Evolutionary conservation across 1,140 invertebrate genomes (phyloP).

Genomic region (Microplitis mediator): DNA sequence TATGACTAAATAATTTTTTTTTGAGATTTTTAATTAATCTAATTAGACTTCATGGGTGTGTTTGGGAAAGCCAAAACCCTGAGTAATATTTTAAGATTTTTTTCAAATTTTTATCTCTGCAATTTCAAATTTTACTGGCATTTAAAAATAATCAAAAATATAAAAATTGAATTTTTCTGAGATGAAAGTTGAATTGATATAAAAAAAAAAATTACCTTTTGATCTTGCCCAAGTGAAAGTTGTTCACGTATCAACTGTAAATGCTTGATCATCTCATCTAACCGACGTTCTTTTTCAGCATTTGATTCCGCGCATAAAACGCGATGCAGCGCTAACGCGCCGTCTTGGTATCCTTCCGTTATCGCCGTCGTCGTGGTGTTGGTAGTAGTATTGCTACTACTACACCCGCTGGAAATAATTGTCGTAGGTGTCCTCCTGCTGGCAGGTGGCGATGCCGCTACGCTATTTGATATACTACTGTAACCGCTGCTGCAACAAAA

Average conservation of each 20-base stretch:
- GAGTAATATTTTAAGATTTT: too few relatives aligned
- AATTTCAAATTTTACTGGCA: too few relatives aligned
- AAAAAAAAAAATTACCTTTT: constrained; percentile 53
- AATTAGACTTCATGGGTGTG: too few relatives aligned
- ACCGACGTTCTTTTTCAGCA: constrained; percentile 75
- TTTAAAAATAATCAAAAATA: too few relatives aligned
- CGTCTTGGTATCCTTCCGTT: constrained; percentile 58
- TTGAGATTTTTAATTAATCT: too few relatives aligned
- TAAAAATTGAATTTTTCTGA: too few relatives aligned
- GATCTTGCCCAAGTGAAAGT: constrained; percentile 70
- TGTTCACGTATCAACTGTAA: constrained; percentile 81
- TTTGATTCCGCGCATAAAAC: constrained; percentile 72
- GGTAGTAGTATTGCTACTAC: constrained; percentile 50
- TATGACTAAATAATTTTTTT: too few relatives aligned
- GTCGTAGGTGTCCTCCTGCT: too few relatives aligned
- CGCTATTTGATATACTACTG: constrained; percentile 55
- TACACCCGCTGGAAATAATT: background rate
- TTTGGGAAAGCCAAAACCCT: too few relatives aligned
- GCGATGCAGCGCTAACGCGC: constrained; percentile 70
- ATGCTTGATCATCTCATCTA: constrained; percentile 83
- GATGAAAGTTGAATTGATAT: background rate
- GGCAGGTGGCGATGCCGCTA: constrained; percentile 47
- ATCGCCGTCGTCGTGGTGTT: constrained; percentile 55
- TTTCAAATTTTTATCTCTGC: too few relatives aligned
- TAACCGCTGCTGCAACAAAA: constrained; percentile 49